phyloP scores from a whole-genome alignment of 1,140 invertebrate genomes.

The Zaprionus davidi region DNA sequence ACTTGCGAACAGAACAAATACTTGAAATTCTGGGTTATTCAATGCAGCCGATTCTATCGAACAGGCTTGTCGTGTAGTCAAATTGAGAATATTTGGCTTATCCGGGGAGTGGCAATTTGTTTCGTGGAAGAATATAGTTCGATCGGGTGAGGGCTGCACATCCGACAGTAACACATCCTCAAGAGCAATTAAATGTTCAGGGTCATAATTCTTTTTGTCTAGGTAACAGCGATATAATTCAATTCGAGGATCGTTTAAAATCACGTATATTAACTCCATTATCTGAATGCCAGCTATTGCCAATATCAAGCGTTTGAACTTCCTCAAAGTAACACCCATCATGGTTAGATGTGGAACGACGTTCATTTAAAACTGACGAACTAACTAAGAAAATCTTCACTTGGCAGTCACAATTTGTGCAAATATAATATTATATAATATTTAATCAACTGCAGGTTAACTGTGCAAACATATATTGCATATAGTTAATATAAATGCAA shows the following conservation, averaged over 20 bases:
- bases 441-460: neutral
- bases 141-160: neutral
- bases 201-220: neutral
- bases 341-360: neutral
- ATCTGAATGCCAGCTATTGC: neutral
- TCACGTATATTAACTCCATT: neutral
- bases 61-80: neutral
- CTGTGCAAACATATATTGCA: neutral
- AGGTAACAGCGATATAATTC: neutral
- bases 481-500: neutral
- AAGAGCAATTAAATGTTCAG: neutral
- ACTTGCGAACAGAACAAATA: neutral
- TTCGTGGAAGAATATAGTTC: constrained; percentile 5
- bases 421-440: neutral
- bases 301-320: neutral
- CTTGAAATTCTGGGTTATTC: neutral
- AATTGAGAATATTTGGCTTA: neutral
- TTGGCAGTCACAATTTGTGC: neutral
- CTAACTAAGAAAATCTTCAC: neutral
- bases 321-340: neutral
- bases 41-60: neutral
- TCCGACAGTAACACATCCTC: neutral
- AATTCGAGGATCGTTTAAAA: neutral
- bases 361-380: neutral
- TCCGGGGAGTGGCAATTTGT: neutral